Evolutionary conservation across 2,888 invertebrate genomes (phyloP), one percentile per base, ranked within the genome.

Genomic region (Zygogramma bicolorata): DNA sequence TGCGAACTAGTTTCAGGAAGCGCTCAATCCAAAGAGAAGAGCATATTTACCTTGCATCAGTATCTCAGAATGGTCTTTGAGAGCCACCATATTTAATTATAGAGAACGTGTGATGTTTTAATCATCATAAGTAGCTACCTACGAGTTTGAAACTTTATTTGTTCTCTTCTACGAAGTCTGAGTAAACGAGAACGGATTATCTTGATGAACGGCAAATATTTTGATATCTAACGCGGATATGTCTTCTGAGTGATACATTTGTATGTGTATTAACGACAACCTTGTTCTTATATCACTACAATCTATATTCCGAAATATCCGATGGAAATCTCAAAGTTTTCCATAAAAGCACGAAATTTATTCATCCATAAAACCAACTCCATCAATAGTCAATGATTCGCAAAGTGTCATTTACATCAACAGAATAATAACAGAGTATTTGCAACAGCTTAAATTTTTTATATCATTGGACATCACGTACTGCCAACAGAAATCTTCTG

Each of bases 201-300:
- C 85, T 84, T 86, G 86, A 86, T 86, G 86, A 86, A 86, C 86
- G 82, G 84, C 85, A 86, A 86, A 86, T 86, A 86, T 86, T 86
- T 85, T 86, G 38, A 58, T 29, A 40, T 34, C 38, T 3, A 10
- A 22, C 6, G 34, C n/a, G 40, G 10, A 38, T 20, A 20, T 15
- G 18, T 29, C 13, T 60, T n/a, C 13, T n/a, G 38, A 18, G 38
- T 18, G 18, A 20, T 5, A n/a, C 25, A 13, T 53, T n/a, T n/a
- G n/a, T 27, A 5, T 25, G 46, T 20, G 20, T 42, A 18, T 20
- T 18, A 42, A 20, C 18, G 46, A 34, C n/a, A n/a, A n/a, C n/a
- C n/a, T n/a, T n/a, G n/a, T n/a, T n/a, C n/a, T n/a, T n/a, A n/a
- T n/a, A n/a, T n/a, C n/a, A n/a, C n/a, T n/a, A n/a, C n/a, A n/a